Evolutionary conservation across 2,113 vertebrate genomes (phyloP).

Genomic region (Oxyura jamaicensis): DNA sequence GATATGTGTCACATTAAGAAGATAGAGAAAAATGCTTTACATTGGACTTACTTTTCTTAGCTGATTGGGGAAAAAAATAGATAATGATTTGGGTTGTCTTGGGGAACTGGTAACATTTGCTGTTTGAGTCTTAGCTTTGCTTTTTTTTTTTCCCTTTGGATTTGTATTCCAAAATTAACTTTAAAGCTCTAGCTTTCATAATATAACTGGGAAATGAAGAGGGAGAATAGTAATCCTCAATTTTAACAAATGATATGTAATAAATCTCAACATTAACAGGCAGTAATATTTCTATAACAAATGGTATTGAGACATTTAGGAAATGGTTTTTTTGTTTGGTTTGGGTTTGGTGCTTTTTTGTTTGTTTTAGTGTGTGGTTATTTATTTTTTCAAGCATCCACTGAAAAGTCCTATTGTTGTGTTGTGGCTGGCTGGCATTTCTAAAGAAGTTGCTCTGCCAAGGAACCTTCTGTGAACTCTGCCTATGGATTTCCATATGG

Average conservation of each 20-base stretch:
- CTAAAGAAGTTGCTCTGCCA: neutral
- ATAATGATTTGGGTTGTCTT: neutral
- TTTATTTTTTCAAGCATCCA: neutral
- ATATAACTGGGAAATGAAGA: neutral
- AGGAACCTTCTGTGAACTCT: neutral
- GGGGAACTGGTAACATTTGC: conserved; percentile 37
- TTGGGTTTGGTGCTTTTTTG: too few species aligned
- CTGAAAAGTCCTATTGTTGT: accelerated
- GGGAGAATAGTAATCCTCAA: neutral
- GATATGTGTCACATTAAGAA: neutral
- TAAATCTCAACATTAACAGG: neutral
- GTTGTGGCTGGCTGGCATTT: neutral
- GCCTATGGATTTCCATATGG: neutral
- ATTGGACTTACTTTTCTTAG: neutral
- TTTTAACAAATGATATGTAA: neutral
- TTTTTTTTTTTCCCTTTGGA: neutral
- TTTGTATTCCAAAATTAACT: neutral
- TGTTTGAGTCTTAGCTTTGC: neutral
- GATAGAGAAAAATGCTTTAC: neutral
- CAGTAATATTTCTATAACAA: neutral
- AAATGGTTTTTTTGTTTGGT: too few species aligned
- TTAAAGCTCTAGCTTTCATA: neutral
- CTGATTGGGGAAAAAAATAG: neutral
- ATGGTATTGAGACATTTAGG: neutral
- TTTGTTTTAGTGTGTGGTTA: too few species aligned